Base-by-base conservation (phyloP, 35 echinoderm and acorn worm genomes). In the Anneissia japonica region DNA sequence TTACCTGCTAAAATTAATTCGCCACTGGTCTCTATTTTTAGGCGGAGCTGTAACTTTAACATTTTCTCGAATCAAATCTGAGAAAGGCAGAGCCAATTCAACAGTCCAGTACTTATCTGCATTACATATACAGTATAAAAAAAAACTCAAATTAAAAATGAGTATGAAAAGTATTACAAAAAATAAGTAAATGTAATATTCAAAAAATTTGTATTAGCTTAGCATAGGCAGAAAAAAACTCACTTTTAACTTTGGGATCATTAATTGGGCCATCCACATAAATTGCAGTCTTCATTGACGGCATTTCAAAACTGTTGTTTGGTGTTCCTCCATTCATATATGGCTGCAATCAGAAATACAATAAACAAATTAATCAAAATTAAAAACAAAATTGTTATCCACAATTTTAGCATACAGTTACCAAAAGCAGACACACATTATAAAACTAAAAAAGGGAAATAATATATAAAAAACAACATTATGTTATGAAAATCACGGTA, bases 1-100 rank as follows among this genome's bases (percentile, higher is more conserved):
- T 80, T 34, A 90, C 92, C 92, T 93, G 79, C 92, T 93, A 72
- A 93, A 93, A 78, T 93, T 93, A 38, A 93, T 93, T 83, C 92
- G 80, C 92, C 92, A 93, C 37, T 93, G 92, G 36, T 93, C 92
- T 21, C 80, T 83, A 75, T 93, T 39, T 43, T 86, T 86, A 39
- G 92, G 92, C 12, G 92, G 92, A 51, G 92, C 92, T 72, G 32
- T 86, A 0, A 87, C 92, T 85, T 40, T 83, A 36, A 43, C 86
- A 79, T 89, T 88, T 77, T 89, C 79, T 29, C 39, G 80, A 23
- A 93, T 88, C 11, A 93, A 83, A 36, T 83, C 83, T 41, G 85
- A 81, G 21, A 93, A 46, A 0, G 92, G 92, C 87, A 93, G 73
- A 34, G 92, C 92, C 0, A 93, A 36, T 76, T 93, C 92, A 37